Conservation (phyloP, 2,113 vertebrate genomes). For the Gobiocypris rarus region DNA sequence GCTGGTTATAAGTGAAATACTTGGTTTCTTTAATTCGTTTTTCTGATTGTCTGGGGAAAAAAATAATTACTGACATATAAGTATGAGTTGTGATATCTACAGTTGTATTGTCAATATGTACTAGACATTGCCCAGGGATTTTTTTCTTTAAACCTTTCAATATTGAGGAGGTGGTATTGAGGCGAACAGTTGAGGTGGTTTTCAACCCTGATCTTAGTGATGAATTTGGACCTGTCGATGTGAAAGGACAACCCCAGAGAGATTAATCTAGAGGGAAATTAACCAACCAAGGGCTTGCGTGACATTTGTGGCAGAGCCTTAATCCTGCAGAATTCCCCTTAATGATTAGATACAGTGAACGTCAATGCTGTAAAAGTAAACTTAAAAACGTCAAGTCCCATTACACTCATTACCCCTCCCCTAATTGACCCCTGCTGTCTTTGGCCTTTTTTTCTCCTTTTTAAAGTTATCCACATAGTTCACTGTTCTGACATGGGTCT, state of each 20-base stretch:
- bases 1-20: neutral
- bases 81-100: neutral
- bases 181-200: slow-evolving; percentile 68
- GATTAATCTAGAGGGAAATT: slow-evolving; percentile 91
- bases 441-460: neutral
- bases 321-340: slow-evolving; percentile 54
- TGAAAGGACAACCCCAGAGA: slow-evolving; percentile 82
- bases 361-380: slow-evolving; percentile 42
- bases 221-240: slow-evolving; percentile 81
- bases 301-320: slow-evolving; percentile 76
- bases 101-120: neutral
- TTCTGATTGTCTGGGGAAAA: neutral
- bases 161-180: neutral
- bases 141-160: slow-evolving; percentile 5
- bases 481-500: neutral
- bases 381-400: slow-evolving; percentile 32
- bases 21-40: neutral
- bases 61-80: neutral
- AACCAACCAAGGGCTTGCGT: slow-evolving; percentile 77
- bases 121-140: neutral
- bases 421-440: slow-evolving; percentile 36
- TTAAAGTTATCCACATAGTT: neutral
- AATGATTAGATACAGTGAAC: slow-evolving; percentile 29
- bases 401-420: slow-evolving; percentile 40
- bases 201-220: slow-evolving; percentile 81